Evolutionary conservation across 2,797 vertebrate genomes (phyloP).

Genomic region (Vipera latastei): DNA sequence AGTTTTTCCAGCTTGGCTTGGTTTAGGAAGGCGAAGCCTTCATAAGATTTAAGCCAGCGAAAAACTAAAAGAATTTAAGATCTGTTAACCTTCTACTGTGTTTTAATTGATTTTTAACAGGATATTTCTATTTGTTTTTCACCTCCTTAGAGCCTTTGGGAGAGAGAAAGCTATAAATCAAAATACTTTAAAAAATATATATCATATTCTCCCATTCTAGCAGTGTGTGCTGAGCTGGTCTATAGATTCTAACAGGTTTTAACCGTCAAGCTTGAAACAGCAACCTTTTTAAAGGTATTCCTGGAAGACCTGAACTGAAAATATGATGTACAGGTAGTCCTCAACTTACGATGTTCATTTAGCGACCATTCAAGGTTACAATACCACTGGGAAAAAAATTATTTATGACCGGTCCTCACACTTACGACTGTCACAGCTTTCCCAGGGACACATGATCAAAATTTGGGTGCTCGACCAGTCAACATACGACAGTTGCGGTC

Average conservation of each 20-base stretch:
- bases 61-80: background rate
- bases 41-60: background rate
- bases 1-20: background rate
- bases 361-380: background rate
- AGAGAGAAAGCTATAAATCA: conserved; percentile 15
- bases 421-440: background rate
- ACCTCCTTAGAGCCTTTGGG: conserved; percentile 11
- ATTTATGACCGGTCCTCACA: background rate
- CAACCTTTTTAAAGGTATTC: background rate
- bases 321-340: background rate
- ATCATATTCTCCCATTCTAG: background rate
- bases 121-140: conserved; percentile 24
- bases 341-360: background rate
- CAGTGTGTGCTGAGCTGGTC: background rate
- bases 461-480: background rate
- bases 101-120: conserved; percentile 35
- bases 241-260: background rate
- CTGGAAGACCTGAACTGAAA: background rate
- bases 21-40: background rate
- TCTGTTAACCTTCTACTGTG: conserved; percentile 18
- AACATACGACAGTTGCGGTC: background rate
- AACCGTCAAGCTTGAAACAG: background rate
- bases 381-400: background rate
- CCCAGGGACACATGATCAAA: too few relatives aligned
- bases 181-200: conserved; percentile 4